phyloP scores from a whole-genome alignment of 2,888 invertebrate species.

The Sminthurinus aureus region DNA sequence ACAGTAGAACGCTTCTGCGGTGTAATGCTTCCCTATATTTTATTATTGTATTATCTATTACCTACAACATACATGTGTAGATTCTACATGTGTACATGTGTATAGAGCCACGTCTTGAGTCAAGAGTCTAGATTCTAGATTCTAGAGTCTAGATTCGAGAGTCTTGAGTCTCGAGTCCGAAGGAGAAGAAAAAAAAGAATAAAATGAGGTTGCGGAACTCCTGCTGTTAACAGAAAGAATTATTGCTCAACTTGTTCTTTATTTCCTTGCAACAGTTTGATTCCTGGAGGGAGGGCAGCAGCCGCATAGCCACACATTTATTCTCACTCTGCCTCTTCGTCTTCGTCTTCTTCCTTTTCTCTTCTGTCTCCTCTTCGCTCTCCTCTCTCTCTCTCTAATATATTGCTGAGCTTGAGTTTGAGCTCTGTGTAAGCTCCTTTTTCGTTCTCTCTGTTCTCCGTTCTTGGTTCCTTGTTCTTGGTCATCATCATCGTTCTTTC shows the following conservation, averaged over 20 bases:
- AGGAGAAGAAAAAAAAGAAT: constrained; percentile 7
- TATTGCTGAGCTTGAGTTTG: background rate
- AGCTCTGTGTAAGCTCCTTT: background rate
- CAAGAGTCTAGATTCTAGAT: no score
- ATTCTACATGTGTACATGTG: no score
- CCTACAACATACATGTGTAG: no score
- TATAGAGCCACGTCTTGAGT: background rate
- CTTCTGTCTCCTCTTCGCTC: background rate
- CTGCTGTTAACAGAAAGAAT: constrained; percentile 45
- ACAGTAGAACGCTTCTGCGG: no score
- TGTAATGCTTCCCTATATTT: no score
- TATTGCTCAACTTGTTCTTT: constrained; percentile 49
- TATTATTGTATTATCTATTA: no score
- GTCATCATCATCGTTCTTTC: background rate
- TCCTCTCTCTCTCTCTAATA: background rate
- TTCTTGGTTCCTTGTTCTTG: background rate
- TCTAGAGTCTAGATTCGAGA: no score
- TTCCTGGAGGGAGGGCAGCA: constrained; percentile 31
- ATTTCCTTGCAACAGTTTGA: constrained; percentile 36
- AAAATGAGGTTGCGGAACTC: constrained; percentile 38
- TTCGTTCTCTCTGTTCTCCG: background rate
- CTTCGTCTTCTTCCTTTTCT: background rate
- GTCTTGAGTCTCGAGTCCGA: background rate
- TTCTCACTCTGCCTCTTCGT: background rate
- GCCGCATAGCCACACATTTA: constrained; percentile 6